Percentiles rank a stretch among this genome's conserved stretches.
These are phyloP conservation scores for Dendrolimus punctatus DNA, from an alignment of 1,140 invertebrate genomes.

Conservation along the genomic window DNA sequence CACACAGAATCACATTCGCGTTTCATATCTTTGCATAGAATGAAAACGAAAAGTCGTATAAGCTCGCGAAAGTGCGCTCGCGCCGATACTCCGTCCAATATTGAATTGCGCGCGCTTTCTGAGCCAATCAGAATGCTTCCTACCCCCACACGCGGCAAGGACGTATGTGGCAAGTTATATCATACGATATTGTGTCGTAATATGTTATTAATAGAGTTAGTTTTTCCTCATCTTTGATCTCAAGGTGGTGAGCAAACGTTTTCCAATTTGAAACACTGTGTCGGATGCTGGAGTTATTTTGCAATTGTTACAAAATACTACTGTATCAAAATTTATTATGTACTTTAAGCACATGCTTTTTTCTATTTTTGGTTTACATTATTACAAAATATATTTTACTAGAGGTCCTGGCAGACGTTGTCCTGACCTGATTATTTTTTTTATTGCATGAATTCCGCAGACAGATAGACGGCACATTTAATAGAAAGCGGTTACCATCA, in stretches of 20 bases:
- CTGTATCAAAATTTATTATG: no score
- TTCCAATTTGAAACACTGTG: background rate
- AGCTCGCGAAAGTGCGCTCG: slow-evolving; percentile 55
- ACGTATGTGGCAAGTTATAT: slow-evolving; percentile 32
- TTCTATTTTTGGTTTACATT: no score
- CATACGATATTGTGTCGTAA: slow-evolving; percentile 32
- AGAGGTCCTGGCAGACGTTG: no score
- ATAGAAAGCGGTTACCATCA: no score
- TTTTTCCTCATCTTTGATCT: slow-evolving; percentile 20
- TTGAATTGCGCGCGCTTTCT: slow-evolving; percentile 51
- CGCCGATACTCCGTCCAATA: slow-evolving; percentile 33
- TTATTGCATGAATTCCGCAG: no score
- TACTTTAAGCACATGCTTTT: no score
- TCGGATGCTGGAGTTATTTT: background rate
- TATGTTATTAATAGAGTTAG: slow-evolving; percentile 11
- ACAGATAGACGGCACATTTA: no score
- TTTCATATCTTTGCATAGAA: slow-evolving; percentile 43
- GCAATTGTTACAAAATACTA: no score
- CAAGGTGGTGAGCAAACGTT: slow-evolving; percentile 1
- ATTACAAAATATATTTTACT: no score
- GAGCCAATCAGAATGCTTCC: slow-evolving; percentile 31
- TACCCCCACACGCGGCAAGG: slow-evolving; percentile 43
- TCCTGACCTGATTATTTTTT: no score
- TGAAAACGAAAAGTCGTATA: slow-evolving; percentile 48
- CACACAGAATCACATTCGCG: slow-evolving; percentile 25